Base-by-base conservation (phyloP, 1,140 invertebrate genomes). In the Diabrotica virgifera region DNA sequence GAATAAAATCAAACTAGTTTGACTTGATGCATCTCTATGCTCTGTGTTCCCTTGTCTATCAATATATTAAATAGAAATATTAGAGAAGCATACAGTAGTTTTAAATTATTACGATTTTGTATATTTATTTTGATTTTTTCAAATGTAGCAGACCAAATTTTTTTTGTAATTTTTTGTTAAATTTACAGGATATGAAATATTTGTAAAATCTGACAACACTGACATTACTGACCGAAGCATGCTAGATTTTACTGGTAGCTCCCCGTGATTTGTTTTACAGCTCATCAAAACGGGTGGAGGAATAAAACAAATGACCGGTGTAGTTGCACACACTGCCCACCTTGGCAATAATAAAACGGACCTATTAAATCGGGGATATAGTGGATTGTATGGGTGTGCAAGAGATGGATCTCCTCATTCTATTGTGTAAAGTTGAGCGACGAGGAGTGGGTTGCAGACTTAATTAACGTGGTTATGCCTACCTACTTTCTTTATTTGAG, bases 241-340 rank as follows among this genome's bases (percentile, higher is more conserved):
- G 24, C 24, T 46, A 46, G 40, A 46, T 46, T 46, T 46, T 54
- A 46, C 7, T 37, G 37, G 58, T 50, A 51, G 46, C 58, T 37
- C 7, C 8, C 37, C 58, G 58, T 59, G 58, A 59, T 59, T 59
- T 59, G 58, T 59, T 59, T 59, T 59, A 59, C 58, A 59, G 58
- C 58, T 59, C 58, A 59, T 59, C 58, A 59, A 59, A 59, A 51
- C 58, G 58, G 40, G 40, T 13, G 58, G 38, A 14, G 58, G 58
- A 59, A 59, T 59, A 59, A 59, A 59, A 59, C 14, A 50, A 59
- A 59, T 59, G 58, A 40, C 37, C 55, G 55, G 55, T 59, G 38
- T 46, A 46, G 40, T n/a, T 46, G 14, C 13, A 40, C 58, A 12
- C 46, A 14, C 37, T 14, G 35, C 58, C 58, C 37, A 40, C 58